These are phyloP conservation scores for Epicampocera succincta DNA, from an alignment of 2,888 invertebrate genomes.

Conservation along the genomic window DNA sequence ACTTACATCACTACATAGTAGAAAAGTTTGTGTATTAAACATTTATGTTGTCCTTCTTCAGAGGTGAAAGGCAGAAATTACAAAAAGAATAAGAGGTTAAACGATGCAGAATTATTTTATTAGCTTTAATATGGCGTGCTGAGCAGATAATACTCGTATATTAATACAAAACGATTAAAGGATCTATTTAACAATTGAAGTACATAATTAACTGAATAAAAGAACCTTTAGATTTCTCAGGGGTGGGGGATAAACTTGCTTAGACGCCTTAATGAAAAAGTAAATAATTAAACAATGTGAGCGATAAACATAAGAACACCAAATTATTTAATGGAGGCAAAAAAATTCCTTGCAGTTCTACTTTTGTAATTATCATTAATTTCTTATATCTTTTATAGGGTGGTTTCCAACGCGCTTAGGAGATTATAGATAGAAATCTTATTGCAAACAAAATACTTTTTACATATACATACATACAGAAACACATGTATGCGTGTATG, in stretches of 20 bases:
- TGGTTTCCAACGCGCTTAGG: no score
- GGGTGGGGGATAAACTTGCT: slow-evolving; percentile 4
- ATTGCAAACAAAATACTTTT: no score
- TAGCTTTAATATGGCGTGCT: slow-evolving; percentile 48
- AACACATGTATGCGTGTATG: no score
- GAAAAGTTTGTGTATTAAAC: not conserved
- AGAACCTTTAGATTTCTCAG: not conserved
- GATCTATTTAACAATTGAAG: slow-evolving; percentile 47
- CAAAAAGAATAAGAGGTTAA: not conserved
- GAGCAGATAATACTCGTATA: slow-evolving; percentile 16
- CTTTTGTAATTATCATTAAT: no score
- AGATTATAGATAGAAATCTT: no score
- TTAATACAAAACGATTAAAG: not conserved
- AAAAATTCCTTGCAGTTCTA: no score
- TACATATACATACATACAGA: no score
- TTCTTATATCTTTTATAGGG: no score
- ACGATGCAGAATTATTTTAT: slow-evolving; percentile 7
- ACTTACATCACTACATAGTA: not conserved
- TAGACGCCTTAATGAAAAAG: slow-evolving; percentile 4
- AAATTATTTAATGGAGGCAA: no score
- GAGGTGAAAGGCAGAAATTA: not conserved
- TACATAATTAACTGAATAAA: slow-evolving; percentile 45
- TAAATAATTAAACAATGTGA: not conserved
- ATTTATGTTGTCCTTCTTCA: not conserved
- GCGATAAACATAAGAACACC: not conserved